Evolutionary conservation across 1,140 invertebrate species (phyloP), one percentile per base, ranked within the genome.

Genomic region (Penaeus japonicus): DNA sequence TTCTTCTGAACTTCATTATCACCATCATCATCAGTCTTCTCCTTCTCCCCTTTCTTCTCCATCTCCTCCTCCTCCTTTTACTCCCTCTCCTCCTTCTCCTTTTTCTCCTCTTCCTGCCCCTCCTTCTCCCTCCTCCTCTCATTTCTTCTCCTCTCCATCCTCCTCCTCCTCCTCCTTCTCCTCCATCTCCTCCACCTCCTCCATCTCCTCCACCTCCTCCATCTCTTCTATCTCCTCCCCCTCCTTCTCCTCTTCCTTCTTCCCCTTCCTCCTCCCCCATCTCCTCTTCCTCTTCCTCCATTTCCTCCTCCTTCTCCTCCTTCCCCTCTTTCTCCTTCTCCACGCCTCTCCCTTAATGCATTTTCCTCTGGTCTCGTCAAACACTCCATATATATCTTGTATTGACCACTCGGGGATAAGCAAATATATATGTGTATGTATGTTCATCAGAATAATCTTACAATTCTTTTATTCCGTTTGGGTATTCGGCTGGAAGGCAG

Each of bases 41-140:
- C 70, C 12, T 75, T 24, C 30, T 75, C 30, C 18, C 47, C 7
- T 47, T 32, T 15, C 47, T 27, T 80, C 20, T 47, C 78, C n/a
- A n/a, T n/a, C n/a, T n/a, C n/a, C n/a, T n/a, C n/a, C n/a, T n/a
- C n/a, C n/a, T n/a, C n/a, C n/a, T n/a, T n/a, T n/a, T n/a, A n/a
- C n/a, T n/a, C n/a, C n/a, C n/a, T n/a, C n/a, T n/a, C n/a, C n/a
- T 80, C 78, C 27, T 47, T 47, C 78, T 80, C 78, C 27, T 47
- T 80, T 47, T 47, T 47, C 54, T 47, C 27, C 78, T 80, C 78
- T 47, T 47, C 54, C 78, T 80, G 32, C 54, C 78, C 27, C 35
- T 80, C 78, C 54, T 47, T 80, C 78, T 47, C 35, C 54, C 35
- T 47, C 78, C 54, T 47, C 27, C 78, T 80, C 75, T 77, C n/a